phyloP scores from a whole-genome alignment of 2,113 vertebrate species.

The Dromiciops gliroides region DNA sequence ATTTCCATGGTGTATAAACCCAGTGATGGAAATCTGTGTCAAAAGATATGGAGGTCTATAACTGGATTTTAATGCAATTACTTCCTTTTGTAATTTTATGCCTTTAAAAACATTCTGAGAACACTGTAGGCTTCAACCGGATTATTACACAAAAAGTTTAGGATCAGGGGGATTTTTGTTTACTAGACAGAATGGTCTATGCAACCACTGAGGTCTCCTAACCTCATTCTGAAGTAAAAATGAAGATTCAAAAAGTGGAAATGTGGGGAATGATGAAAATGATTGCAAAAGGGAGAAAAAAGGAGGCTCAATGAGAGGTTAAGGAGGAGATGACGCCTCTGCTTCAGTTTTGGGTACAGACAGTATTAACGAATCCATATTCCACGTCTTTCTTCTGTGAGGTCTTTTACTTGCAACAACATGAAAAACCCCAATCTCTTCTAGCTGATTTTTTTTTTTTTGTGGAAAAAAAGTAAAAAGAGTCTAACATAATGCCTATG shows the following conservation, averaged over 20 bases:
- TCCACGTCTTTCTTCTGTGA: neutral
- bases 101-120: neutral
- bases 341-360: neutral
- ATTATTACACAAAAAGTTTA: neutral
- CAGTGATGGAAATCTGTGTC: no score
- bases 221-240: neutral
- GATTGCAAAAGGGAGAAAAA: neutral
- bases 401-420: neutral
- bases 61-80: no score
- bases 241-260: neutral
- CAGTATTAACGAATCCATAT: neutral
- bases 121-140: neutral
- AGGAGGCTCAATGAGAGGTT: neutral
- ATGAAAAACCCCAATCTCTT: neutral
- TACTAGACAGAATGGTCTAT: neutral
- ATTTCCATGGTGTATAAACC: no score
- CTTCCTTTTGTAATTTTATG: neutral
- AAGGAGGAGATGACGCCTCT: neutral
- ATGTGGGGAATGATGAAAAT: neutral
- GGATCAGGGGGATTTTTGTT: neutral
- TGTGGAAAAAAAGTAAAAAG: neutral
- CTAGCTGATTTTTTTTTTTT: neutral
- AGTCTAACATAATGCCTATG: neutral
- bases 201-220: neutral
- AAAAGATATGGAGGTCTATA: no score